Conservation (phyloP, 2,888 invertebrate genomes). For the Amorpha juglandis region DNA sequence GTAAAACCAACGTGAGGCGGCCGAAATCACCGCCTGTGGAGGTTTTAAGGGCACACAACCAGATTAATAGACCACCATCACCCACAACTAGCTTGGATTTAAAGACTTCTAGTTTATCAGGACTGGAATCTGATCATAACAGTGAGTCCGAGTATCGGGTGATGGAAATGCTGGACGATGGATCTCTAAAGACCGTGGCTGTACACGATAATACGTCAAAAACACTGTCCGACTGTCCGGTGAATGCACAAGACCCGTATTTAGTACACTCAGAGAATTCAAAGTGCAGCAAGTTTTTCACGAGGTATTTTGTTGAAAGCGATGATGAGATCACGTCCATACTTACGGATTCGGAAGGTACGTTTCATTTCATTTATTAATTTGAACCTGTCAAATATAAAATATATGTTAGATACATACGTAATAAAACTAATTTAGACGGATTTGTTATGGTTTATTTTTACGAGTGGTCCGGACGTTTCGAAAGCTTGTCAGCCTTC, state of each 20-base stretch:
- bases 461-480: no score
- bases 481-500: no score
- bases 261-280: slow-evolving; percentile 80
- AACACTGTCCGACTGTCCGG: slow-evolving; percentile 75
- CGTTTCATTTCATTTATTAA: slow-evolving; percentile 33
- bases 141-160: slow-evolving; percentile 80
- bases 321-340: slow-evolving; percentile 89
- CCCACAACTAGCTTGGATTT: slow-evolving; percentile 59
- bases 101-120: slow-evolving; percentile 57
- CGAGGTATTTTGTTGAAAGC: slow-evolving; percentile 87
- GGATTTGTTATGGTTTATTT: no score
- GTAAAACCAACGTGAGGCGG: slow-evolving; percentile 58
- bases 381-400: no score
- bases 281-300: slow-evolving; percentile 87
- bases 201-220: slow-evolving; percentile 81
- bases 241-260: slow-evolving; percentile 77
- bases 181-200: slow-evolving; percentile 77
- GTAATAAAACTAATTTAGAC: no score
- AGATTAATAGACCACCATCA: slow-evolving; percentile 69
- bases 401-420: no score
- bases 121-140: slow-evolving; percentile 67
- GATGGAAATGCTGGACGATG: slow-evolving; percentile 80
- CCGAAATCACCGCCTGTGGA: slow-evolving; percentile 76
- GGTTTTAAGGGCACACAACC: slow-evolving; percentile 75
- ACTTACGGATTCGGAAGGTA: slow-evolving; percentile 89